These are phyloP conservation scores for Gallinago nigripennis DNA, from an alignment of 2,797 vertebrate genomes.

Conservation along the genomic window DNA sequence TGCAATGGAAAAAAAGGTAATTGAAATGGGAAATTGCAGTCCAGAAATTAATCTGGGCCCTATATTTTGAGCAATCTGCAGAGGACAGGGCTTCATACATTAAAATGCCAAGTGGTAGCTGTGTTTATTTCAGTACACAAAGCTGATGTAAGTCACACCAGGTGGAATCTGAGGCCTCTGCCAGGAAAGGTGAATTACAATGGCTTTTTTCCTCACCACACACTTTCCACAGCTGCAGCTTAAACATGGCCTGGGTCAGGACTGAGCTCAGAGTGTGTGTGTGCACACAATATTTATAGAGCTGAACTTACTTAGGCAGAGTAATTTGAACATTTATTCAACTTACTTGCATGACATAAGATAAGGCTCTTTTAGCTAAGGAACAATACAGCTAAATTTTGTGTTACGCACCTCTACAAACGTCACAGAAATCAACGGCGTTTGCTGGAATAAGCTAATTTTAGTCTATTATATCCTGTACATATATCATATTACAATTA, in stretches of 20 bases:
- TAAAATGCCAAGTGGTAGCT: not conserved
- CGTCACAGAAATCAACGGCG: not conserved
- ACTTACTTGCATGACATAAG: not conserved
- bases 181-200: conserved; percentile 6
- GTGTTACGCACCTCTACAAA: not conserved
- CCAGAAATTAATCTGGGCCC: not conserved
- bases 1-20: not conserved
- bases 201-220: not conserved
- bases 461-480: not conserved
- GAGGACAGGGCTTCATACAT: not conserved
- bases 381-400: not conserved
- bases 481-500: not conserved
- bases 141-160: not conserved
- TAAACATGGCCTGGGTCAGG: not conserved
- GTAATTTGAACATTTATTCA: not conserved
- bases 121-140: not conserved
- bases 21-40: not conserved
- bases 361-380: not conserved
- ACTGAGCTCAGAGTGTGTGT: not conserved
- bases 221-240: not conserved
- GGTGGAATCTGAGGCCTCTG: not conserved
- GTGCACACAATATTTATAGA: not conserved
- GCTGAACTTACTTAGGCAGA: not conserved
- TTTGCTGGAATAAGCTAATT: not conserved
- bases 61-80: not conserved